A percentile compares a stretch with the other conserved stretches of the same genome.
Evolutionary conservation across 2,888 invertebrate genomes (phyloP).

Genomic region (Athalia cordata): DNA sequence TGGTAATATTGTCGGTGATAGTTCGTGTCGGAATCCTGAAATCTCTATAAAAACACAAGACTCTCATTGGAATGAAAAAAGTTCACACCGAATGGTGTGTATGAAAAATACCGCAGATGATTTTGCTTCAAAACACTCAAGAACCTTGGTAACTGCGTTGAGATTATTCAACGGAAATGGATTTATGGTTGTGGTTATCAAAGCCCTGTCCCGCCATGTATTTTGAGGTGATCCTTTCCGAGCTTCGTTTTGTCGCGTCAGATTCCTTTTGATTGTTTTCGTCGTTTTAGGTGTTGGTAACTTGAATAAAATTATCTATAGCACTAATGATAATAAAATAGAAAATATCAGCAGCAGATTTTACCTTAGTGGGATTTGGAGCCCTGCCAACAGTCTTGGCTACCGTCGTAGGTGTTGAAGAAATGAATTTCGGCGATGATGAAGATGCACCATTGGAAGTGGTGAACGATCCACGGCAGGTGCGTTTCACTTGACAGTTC

Average conservation of each 20-base stretch:
- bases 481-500: constrained; percentile 56
- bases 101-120: no score
- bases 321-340: not conserved
- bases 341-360: not conserved
- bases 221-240: not conserved
- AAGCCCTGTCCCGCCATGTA: not conserved
- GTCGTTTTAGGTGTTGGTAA: not conserved
- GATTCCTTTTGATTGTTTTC: not conserved
- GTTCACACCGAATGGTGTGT: no score
- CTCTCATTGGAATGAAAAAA: not conserved
- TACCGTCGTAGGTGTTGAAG: not conserved
- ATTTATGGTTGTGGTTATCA: not conserved
- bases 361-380: not conserved
- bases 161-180: not conserved
- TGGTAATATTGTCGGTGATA: constrained; percentile 1
- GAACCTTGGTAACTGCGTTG: not conserved
- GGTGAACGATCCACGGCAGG: constrained; percentile 53
- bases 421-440: not conserved
- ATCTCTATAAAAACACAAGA: not conserved
- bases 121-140: no score
- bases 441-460: not conserved
- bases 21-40: not conserved
- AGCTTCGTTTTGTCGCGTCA: not conserved
- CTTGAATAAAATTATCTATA: not conserved
- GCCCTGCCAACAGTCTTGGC: not conserved